phyloP scores from a whole-genome alignment of 2,797 vertebrate genomes.

The Labeo calbasu region DNA sequence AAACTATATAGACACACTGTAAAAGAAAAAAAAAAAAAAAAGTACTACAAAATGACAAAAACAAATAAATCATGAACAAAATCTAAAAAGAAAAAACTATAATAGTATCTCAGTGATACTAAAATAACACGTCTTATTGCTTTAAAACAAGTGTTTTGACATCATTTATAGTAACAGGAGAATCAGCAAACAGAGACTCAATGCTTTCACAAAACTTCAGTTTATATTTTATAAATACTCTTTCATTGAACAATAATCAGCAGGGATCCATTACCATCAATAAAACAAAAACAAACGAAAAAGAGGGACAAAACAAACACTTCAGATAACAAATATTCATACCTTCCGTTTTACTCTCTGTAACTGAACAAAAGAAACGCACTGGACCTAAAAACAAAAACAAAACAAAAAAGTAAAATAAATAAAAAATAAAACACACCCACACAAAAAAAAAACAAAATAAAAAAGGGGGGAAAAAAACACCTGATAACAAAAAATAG shows the following conservation, averaged over 20 bases:
- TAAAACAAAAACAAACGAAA: slow-evolving; percentile 54
- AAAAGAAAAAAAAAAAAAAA: too few relatives aligned
- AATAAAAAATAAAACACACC: too few relatives aligned
- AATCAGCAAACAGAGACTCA: slow-evolving; percentile 51
- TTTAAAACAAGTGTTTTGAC: background rate
- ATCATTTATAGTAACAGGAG: background rate
- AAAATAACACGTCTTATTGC: background rate
- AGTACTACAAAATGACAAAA: background rate
- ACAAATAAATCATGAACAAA: background rate
- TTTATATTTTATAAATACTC: slow-evolving; percentile 78
- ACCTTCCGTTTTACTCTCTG: background rate
- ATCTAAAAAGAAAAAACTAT: too few relatives aligned
- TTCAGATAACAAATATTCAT: slow-evolving; percentile 51
- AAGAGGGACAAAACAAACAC: slow-evolving; percentile 56
- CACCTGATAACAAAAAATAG: too few relatives aligned
- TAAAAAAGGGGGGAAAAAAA: background rate
- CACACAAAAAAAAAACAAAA: background rate
- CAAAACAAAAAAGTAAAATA: too few relatives aligned
- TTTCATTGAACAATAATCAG: slow-evolving; percentile 80
- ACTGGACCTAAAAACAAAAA: background rate
- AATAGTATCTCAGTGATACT: background rate
- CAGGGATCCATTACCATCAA: slow-evolving; percentile 71
- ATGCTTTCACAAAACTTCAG: slow-evolving; percentile 76
- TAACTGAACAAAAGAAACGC: background rate
- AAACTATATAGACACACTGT: background rate